phyloP scores from a whole-genome alignment of 2,888 invertebrate species.

The Liodrosophila aerea region DNA sequence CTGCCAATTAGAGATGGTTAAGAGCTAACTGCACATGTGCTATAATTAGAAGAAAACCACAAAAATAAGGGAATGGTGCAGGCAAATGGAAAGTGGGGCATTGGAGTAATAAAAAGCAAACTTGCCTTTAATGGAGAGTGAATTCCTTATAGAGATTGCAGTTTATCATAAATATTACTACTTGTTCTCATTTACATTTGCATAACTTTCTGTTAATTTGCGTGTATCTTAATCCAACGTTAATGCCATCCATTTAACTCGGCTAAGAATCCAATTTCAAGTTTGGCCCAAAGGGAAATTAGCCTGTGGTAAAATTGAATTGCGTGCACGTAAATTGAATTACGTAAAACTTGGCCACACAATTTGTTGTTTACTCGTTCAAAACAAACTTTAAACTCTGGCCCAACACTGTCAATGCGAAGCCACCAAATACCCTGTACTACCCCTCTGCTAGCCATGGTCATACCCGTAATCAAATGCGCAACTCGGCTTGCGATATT shows the following conservation, averaged over 20 bases:
- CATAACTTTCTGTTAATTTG: background rate
- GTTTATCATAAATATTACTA: too few species aligned
- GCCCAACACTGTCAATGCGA: constrained; percentile 56
- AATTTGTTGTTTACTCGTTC: constrained; percentile 76
- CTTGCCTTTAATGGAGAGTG: too few species aligned
- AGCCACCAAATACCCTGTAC: background rate
- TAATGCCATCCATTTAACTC: constrained; percentile 13
- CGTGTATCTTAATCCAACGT: constrained; percentile 6
- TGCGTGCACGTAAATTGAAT: constrained; percentile 69
- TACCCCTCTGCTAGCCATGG: background rate
- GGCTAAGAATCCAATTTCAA: constrained; percentile 25
- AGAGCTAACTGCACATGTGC: constrained; percentile 9
- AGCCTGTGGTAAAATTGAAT: constrained; percentile 38
- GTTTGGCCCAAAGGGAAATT: constrained; percentile 15
- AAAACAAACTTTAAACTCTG: constrained; percentile 73
- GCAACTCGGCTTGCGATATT: constrained; percentile 59
- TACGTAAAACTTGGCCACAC: constrained; percentile 63
- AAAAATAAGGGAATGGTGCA: background rate
- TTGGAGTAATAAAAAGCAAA: too few species aligned
- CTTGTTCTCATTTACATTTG: too few species aligned
- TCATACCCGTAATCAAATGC: constrained; percentile 33
- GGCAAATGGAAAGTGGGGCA: too few species aligned
- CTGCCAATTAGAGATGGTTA: constrained; percentile 28
- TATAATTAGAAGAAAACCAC: constrained; percentile 15
- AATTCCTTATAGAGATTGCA: too few species aligned